Conservation (phyloP, 2,113 vertebrate species). For the Oreochromis tanganicae region DNA sequence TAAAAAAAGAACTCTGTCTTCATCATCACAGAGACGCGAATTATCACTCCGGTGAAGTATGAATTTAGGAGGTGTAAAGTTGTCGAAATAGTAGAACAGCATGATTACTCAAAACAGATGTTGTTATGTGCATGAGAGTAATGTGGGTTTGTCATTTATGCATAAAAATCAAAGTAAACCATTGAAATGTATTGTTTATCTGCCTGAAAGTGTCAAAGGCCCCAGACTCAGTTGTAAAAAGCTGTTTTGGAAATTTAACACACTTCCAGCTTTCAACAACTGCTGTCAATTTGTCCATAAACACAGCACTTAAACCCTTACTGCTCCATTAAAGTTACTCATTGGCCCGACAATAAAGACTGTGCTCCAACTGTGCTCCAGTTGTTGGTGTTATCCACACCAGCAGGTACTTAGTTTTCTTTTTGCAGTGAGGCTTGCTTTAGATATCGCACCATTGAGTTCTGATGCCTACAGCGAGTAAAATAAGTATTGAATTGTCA, state of each 20-base stretch:
- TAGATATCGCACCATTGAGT: background rate
- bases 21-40: background rate
- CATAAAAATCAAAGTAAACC: background rate
- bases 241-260: background rate
- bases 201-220: background rate
- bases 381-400: background rate
- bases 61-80: background rate
- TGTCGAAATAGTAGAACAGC: background rate
- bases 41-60: background rate
- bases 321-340: constrained; percentile 23
- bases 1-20: background rate
- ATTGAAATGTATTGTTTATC: background rate
- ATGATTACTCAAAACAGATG: background rate
- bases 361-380: background rate
- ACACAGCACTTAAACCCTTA: constrained; percentile 21
- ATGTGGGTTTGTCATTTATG: background rate
- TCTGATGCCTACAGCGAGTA: background rate
- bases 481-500: background rate
- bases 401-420: background rate
- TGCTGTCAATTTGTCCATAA: constrained; percentile 26
- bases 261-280: background rate
- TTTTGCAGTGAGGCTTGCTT: background rate
- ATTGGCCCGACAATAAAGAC: background rate
- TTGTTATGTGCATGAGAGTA: background rate
- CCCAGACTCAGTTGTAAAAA: background rate